phyloP scores from a whole-genome alignment of 2,888 invertebrate genomes.

The Troides oblongomaculatus region DNA sequence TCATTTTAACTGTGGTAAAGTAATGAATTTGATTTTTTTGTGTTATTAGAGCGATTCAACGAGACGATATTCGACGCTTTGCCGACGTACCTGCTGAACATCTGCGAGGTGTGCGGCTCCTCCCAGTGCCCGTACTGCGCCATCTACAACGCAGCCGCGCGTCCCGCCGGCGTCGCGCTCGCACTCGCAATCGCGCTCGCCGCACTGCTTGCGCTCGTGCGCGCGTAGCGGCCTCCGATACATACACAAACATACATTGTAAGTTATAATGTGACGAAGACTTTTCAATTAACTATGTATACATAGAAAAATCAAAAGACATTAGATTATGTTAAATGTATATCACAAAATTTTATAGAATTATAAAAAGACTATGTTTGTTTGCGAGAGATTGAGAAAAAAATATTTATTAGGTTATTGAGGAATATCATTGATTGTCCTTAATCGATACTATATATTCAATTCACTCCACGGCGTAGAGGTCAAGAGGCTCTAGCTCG shows the following conservation, averaged over 20 bases:
- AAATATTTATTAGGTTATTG: too few species aligned
- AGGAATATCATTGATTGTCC: too few species aligned
- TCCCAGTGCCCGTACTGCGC: conserved; percentile 96
- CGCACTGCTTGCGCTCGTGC: background rate
- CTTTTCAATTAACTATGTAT: background rate
- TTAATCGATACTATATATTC: too few species aligned
- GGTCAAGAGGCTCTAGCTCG: too few species aligned
- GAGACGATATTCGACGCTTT: conserved; percentile 94
- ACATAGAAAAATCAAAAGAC: background rate
- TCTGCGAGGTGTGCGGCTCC: conserved; percentile 96
- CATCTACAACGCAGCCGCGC: conserved; percentile 87
- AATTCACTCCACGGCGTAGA: too few species aligned
- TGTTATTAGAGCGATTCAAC: conserved; percentile 89
- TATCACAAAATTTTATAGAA: too few species aligned
- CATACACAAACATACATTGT: background rate
- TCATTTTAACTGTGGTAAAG: background rate
- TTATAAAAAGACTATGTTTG: too few species aligned
- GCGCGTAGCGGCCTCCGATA: background rate
- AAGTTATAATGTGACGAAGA: background rate
- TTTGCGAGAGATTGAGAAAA: too few species aligned
- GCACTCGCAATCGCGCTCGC: conserved; percentile 33
- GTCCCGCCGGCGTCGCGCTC: conserved; percentile 45
- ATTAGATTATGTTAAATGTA: too few species aligned
- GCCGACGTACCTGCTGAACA: conserved; percentile 91
- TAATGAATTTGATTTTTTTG: background rate